A percentile compares a stretch with the other conserved stretches of the same genome.
Evolutionary conservation across 2,113 vertebrate genomes (phyloP).

Genomic region (Hoplias malabaricus): DNA sequence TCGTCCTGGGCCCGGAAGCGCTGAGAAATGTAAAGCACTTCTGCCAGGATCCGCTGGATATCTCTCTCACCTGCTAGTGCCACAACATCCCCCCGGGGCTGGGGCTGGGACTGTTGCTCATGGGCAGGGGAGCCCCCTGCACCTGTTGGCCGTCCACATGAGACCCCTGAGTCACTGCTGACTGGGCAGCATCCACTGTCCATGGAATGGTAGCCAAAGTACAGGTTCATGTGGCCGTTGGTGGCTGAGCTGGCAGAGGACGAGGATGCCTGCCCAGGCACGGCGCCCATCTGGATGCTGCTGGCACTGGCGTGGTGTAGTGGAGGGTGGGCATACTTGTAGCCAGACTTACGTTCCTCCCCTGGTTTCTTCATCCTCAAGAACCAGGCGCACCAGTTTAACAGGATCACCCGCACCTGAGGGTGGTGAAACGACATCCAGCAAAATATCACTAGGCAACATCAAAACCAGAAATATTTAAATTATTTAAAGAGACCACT

Average conservation of each 20-base stretch:
- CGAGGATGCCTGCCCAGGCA: conserved; percentile 70
- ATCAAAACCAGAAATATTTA: no score
- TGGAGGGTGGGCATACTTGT: conserved; percentile 73
- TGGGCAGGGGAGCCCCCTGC: conserved; percentile 49
- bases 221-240: conserved; percentile 79
- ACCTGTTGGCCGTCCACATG: conserved; percentile 58
- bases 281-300: conserved; percentile 77
- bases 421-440: not conserved
- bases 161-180: conserved; percentile 70
- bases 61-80: conserved; percentile 73
- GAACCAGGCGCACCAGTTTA: conserved; percentile 91
- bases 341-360: conserved; percentile 72
- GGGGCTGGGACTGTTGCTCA: conserved; percentile 70
- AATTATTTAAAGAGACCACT: no score
- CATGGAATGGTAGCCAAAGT: conserved; percentile 74
- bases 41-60: conserved; percentile 79
- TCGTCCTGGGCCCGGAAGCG: conserved; percentile 83
- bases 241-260: conserved; percentile 53
- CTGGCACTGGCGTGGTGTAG: conserved; percentile 73
- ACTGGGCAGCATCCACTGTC: conserved; percentile 76
- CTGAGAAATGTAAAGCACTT: conserved; percentile 83
- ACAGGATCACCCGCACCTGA: conserved; percentile 77
- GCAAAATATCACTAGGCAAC: no score
- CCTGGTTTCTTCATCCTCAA: conserved; percentile 87
- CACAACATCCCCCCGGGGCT: conserved; percentile 68